These are phyloP conservation scores for Thymallus thymallus DNA, from an alignment of 2,113 vertebrate species.

Conservation along the genomic window DNA sequence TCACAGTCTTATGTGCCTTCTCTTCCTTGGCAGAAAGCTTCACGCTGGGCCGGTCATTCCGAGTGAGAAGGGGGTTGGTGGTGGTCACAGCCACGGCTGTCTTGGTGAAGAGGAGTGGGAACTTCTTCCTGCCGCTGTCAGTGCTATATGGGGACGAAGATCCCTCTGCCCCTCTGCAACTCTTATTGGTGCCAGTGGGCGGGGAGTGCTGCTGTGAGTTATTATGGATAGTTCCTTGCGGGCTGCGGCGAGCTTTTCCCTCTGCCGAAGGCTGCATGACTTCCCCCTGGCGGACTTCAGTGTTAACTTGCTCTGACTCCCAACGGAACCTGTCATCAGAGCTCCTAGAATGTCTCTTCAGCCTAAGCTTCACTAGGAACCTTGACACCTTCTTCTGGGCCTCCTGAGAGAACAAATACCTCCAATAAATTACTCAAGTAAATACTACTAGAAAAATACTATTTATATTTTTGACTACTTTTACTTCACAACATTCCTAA, in stretches of 20 bases:
- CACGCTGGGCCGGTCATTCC: not conserved
- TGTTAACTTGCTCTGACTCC: not conserved
- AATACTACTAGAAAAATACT: not conserved
- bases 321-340: not conserved
- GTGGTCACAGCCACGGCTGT: not conserved
- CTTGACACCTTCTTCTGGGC: not conserved
- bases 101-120: not conserved
- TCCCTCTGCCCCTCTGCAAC: not conserved
- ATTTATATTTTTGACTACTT: too few species aligned
- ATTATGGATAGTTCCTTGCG: not conserved
- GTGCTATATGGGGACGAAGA: not conserved
- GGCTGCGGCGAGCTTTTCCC: not conserved
- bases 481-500: too few species aligned
- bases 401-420: not conserved
- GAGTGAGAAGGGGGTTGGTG: not conserved
- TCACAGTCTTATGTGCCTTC: not conserved
- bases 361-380: not conserved
- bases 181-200: not conserved
- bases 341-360: not conserved
- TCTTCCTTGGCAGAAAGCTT: not conserved
- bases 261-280: not conserved
- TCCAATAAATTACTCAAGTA: not conserved
- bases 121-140: not conserved
- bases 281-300: not conserved
- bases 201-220: not conserved